Evolutionary conservation across 2,113 vertebrate species (phyloP).

Genomic region (Rhinopomastus cyanomelas): DNA sequence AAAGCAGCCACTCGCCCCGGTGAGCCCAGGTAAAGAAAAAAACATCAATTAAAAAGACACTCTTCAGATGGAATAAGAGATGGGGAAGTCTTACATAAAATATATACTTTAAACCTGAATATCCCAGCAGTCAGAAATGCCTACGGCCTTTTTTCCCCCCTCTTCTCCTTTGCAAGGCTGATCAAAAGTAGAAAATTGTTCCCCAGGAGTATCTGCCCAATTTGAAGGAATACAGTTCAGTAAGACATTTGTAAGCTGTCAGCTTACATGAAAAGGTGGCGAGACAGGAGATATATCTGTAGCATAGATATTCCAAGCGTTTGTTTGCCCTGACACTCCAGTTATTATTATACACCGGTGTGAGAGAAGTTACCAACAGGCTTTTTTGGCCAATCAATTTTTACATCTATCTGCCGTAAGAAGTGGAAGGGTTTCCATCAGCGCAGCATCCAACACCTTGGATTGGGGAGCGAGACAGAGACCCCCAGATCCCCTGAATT

Average conservation of each 20-base stretch:
- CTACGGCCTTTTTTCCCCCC: background rate
- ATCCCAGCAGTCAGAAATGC: background rate
- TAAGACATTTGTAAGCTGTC: constrained; percentile 10
- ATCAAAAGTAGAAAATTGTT: background rate
- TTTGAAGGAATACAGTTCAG: constrained; percentile 11
- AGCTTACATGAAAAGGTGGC: background rate
- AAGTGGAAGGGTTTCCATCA: background rate
- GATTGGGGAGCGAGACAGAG: background rate
- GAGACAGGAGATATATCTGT: background rate
- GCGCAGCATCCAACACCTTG: background rate
- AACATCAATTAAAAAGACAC: too few relatives aligned
- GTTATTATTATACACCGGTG: background rate
- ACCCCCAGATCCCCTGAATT: background rate
- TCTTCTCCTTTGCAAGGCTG: background rate
- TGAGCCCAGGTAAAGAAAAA: background rate
- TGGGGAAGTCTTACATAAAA: background rate
- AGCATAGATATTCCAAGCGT: background rate
- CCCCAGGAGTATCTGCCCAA: background rate
- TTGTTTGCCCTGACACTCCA: background rate
- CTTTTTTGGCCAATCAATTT: background rate
- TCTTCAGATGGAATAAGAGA: background rate
- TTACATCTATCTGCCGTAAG: background rate
- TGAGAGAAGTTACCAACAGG: background rate
- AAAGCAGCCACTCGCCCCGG: constrained; percentile 28
- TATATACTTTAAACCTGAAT: background rate